Conservation (phyloP, 2,797 vertebrate genomes). For the Microtus californicus region DNA sequence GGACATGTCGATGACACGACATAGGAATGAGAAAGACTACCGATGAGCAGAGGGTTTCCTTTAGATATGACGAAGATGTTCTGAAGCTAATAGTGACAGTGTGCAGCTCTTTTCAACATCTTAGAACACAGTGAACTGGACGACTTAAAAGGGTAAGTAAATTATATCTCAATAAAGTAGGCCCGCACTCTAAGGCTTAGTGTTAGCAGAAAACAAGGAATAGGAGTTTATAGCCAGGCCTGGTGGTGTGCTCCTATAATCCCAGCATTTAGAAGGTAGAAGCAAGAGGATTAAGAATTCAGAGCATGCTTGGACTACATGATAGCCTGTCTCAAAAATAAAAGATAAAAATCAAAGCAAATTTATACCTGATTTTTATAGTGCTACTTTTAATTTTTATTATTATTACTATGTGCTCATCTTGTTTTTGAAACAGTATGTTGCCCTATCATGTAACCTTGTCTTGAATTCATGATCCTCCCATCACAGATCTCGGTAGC, state of each 20-base stretch:
- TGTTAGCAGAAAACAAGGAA: slow-evolving; percentile 25
- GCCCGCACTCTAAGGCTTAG: not conserved
- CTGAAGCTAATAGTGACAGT: not conserved
- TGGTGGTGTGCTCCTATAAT: not conserved
- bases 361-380: not conserved
- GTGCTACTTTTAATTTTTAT: not conserved
- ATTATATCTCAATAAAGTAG: not conserved
- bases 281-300: not conserved
- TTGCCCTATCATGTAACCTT: not conserved
- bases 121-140: not conserved
- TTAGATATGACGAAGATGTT: not conserved
- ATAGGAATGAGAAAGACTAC: not conserved
- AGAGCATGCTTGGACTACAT: not conserved
- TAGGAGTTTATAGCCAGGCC: not conserved
- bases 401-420: not conserved
- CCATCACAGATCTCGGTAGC: not conserved
- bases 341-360: not conserved
- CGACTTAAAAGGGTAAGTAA: not conserved
- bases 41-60: not conserved
- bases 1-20: not conserved
- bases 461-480: not conserved
- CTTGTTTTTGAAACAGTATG: not conserved
- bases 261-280: not conserved
- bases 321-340: not conserved
- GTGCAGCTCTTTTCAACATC: not conserved